Evolutionary conservation across 2,888 invertebrate species (phyloP), one percentile per base, ranked within the genome.

Genomic region (Noctua janthina): DNA sequence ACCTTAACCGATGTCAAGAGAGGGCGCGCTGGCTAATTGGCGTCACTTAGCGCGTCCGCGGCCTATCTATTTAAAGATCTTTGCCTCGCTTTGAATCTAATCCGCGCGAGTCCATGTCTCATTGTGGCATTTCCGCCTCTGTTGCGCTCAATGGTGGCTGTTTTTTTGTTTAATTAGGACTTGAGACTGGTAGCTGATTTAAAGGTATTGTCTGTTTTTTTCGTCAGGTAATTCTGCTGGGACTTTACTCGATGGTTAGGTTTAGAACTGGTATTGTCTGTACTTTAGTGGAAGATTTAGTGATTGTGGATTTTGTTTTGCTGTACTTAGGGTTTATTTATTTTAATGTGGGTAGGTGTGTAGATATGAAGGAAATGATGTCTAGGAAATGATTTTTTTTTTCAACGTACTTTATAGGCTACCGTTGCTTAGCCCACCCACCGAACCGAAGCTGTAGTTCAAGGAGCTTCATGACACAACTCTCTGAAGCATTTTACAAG

Each of bases 21-120:
- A 91, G 90, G 90, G 91, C 90, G 86, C 87, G 89, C 84, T 90
- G 90, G 92, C 92, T 93, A 93, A 93, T 92, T 92, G 92, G 91
- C 91, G 90, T 92, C 93, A 93, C 93, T 94, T 94, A 93, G 93
- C 92, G 91, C 92, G 92, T 92, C 90, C 92, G 88, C 89, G 90
- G 89, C 89, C 89, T 92, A 92, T 92, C 93, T 93, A 93, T 93
- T 92, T 93, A 92, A 90, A 91, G 91, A 91, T 91, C 91, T 88
- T 79, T 88, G 90, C 90, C 87, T 87, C 91, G 88, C 91, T 91
- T 92, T 88, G 91, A 90, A 91, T 92, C 92, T 90, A 91, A 92
- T 91, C 91, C 91, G 86, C 87, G 89, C 87, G 87, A 86, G 86
- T 83, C 85, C 90, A 83, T 89, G 89, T 88, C 87, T 88, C 87